Evolutionary conservation across 2,797 vertebrate species (phyloP).

Genomic region (Rhinogobio ventralis): DNA sequence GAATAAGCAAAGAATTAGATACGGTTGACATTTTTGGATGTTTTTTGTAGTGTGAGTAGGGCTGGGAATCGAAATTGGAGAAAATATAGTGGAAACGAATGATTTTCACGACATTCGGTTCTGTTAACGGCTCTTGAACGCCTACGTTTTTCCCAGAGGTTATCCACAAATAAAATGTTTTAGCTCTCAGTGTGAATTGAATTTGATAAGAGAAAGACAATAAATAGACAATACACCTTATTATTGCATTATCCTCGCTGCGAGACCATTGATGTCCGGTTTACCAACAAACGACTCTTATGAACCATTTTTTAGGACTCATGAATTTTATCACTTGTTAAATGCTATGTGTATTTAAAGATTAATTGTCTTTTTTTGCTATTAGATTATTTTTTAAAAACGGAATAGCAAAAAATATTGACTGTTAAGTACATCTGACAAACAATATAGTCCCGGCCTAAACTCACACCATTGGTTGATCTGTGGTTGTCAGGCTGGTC

Average conservation of each 20-base stretch:
- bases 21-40: conserved; percentile 11
- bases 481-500: not conserved
- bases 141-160: not conserved
- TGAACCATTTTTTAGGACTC: not conserved
- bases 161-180: conserved; percentile 22
- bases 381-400: not conserved
- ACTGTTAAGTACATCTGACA: not conserved
- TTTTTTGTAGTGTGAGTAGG: not conserved
- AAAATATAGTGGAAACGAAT: conserved; percentile 9
- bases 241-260: not conserved
- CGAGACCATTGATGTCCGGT: not conserved
- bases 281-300: not conserved
- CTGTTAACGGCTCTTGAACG: conserved; percentile 20
- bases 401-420: not conserved
- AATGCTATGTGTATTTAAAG: not conserved
- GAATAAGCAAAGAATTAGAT: conserved; percentile 30
- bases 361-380: not conserved
- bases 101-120: conserved; percentile 17
- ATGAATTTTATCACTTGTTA: not conserved
- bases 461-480: not conserved
- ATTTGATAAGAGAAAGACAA: conserved; percentile 3
- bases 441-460: not conserved
- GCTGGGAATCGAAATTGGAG: conserved; percentile 35
- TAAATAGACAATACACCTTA: not conserved
- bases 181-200: conserved; percentile 1